Evolutionary conservation across 23 tunicate species (phyloP).

Genomic region (Ascidia mentula): DNA sequence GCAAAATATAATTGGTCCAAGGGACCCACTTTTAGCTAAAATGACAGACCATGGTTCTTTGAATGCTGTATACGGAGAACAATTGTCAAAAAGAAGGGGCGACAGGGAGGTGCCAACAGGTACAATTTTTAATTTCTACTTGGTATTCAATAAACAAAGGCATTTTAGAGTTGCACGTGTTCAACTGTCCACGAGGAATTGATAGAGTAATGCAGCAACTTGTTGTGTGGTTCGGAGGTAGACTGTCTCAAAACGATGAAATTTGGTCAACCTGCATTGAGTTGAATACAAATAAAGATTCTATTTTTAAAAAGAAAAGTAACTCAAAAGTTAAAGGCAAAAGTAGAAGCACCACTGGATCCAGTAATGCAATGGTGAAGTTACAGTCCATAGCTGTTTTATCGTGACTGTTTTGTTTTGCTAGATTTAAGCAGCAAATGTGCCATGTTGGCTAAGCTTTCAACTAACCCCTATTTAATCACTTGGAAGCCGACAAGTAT

Average conservation of each 20-base stretch:
- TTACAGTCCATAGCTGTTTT: not conserved
- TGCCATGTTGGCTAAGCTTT: not conserved
- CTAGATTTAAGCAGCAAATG: not conserved
- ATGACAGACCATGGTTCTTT: conserved; percentile 68
- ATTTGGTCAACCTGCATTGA: not conserved
- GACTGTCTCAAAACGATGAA: conserved; percentile 22
- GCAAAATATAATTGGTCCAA: conserved; percentile 60
- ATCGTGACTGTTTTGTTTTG: not conserved
- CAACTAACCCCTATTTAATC: conserved; percentile 17
- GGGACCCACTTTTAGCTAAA: conserved; percentile 74
- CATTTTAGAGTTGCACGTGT: conserved; percentile 1
- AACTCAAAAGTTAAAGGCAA: conserved; percentile 32
- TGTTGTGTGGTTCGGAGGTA: conserved; percentile 60
- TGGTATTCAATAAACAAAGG: not conserved
- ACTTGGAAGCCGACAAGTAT: conserved; percentile 23
- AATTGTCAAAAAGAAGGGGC: conserved; percentile 54
- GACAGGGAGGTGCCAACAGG: conserved; percentile 58
- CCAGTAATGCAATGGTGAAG: not conserved
- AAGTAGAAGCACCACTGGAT: conserved; percentile 16
- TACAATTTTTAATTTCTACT: not conserved
- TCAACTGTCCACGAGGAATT: conserved; percentile 44
- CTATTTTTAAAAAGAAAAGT: not conserved
- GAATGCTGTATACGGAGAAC: conserved; percentile 79
- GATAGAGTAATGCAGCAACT: conserved; percentile 62
- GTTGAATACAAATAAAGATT: not conserved